phyloP scores from a whole-genome alignment of 1,140 invertebrate species.

The Neomicropteryx cornuta region DNA sequence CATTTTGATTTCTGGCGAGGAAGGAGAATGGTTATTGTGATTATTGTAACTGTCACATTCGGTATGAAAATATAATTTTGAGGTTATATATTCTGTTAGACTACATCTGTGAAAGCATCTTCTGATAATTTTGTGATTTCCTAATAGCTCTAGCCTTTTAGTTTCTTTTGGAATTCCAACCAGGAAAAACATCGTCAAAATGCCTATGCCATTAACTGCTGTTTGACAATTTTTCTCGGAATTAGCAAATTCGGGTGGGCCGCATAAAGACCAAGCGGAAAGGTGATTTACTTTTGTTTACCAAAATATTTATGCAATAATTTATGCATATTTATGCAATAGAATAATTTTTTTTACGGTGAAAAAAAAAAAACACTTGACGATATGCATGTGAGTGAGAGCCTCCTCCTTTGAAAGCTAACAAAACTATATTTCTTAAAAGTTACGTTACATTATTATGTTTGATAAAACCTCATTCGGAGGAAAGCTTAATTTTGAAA shows the following conservation, averaged over 20 bases:
- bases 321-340: too few relatives aligned
- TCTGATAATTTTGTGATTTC: not conserved
- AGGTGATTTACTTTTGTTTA: slow-evolving; percentile 41
- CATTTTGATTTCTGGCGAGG: too few relatives aligned
- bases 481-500: too few relatives aligned
- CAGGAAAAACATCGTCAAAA: slow-evolving; percentile 19
- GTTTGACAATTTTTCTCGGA: slow-evolving; percentile 58
- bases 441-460: too few relatives aligned
- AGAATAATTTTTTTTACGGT: too few relatives aligned
- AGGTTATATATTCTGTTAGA: not conserved
- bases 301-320: slow-evolving; percentile 8
- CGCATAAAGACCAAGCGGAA: slow-evolving; percentile 91
- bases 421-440: too few relatives aligned
- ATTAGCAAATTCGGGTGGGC: slow-evolving; percentile 63
- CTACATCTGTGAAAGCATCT: slow-evolving; percentile 12
- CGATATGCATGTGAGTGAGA: too few relatives aligned
- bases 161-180: slow-evolving; percentile 2
- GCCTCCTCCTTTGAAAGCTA: too few relatives aligned
- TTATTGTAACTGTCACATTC: not conserved
- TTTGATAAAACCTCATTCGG: too few relatives aligned
- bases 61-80: not conserved
- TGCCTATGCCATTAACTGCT: slow-evolving; percentile 42
- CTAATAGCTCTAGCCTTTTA: not conserved
- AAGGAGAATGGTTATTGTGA: too few relatives aligned
- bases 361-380: too few relatives aligned